Evolutionary conservation across 2,797 vertebrate species (phyloP), one percentile per base, ranked within the genome.

Genomic region (Myripristis murdjan): DNA sequence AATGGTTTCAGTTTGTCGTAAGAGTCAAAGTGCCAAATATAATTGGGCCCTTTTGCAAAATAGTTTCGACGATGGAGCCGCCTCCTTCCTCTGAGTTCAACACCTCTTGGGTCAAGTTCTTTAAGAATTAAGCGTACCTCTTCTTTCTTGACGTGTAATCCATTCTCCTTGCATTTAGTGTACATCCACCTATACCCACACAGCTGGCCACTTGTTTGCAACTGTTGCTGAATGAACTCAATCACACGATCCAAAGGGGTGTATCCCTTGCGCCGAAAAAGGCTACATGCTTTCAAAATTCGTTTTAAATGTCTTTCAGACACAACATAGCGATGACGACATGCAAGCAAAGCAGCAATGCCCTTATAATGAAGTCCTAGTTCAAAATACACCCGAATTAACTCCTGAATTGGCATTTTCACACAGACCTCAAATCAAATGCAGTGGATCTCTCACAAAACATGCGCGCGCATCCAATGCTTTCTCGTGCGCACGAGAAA

Each of bases 1-100:
- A 41, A 81, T 35, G 51, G 56, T 39, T 76, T 55, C 0, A 72
- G 6, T 67, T 75, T 75, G 12, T 71, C 63, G 46, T 72, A 75
- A 0, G 67, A 75, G 37, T 72, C 35, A 3, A 60, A 39, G 35
- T 75, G 48, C 51, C 64, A 68, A 28, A 71, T 70, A 20, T 59
- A 60, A 22, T 71, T 53, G 16, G 67, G 68, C 5, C 37, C 47
- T 28, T 70, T 52, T 43, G 55, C 18, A 37, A 59, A 75, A 43
- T 55, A 73, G 14, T 18, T 14, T 7, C 41, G 60, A 20, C 54
- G 10, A 37, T 35, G 49, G n/a, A 65, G 62, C 48, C 51, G 26
- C 77, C 51, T 66, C 2, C 18, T 24, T 60, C 39, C 35, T 39
- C 41, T 41, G 12, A 12, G 6, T 37, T 44, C 28, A 46, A 56